Evolutionary conservation across 2,113 vertebrate genomes (phyloP).

Genomic region (Cisticola juncidis): DNA sequence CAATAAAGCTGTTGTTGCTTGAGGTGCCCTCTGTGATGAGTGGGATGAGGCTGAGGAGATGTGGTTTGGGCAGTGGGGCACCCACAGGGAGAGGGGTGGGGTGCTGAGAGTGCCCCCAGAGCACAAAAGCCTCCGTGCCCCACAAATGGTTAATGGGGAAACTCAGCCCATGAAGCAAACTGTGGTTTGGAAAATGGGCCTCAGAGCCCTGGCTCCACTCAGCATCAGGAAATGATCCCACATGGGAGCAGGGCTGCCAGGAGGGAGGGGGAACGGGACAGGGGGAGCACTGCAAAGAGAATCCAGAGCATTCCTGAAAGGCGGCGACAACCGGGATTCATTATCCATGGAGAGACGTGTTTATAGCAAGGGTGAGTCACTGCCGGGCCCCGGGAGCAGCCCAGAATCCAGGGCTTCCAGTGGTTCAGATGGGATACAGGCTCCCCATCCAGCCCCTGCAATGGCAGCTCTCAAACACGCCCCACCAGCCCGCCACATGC

Average conservation of each 20-base stretch:
- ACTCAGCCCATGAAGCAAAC: neutral
- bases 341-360: neutral
- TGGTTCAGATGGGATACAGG: accelerated
- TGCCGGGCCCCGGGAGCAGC: neutral
- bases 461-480: neutral
- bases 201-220: constrained; percentile 27
- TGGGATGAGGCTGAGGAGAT: too few species aligned
- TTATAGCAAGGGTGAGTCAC: constrained; percentile 5
- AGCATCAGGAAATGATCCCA: constrained; percentile 2
- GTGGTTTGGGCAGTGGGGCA: neutral
- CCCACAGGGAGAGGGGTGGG: too few species aligned
- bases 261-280: neutral
- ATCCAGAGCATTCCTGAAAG: neutral
- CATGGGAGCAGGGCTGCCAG: neutral
- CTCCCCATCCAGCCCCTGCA: neutral
- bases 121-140: neutral
- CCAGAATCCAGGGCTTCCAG: neutral
- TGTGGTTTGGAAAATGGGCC: constrained; percentile 17
- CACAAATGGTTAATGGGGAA: neutral
- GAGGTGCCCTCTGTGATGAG: neutral
- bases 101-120: neutral
- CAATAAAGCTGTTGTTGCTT: constrained; percentile 49
- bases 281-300: neutral
- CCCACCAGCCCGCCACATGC: accelerated
- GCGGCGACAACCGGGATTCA: neutral